Conservation (phyloP, 2,888 invertebrate genomes). For the Eustalomyia histrio region DNA sequence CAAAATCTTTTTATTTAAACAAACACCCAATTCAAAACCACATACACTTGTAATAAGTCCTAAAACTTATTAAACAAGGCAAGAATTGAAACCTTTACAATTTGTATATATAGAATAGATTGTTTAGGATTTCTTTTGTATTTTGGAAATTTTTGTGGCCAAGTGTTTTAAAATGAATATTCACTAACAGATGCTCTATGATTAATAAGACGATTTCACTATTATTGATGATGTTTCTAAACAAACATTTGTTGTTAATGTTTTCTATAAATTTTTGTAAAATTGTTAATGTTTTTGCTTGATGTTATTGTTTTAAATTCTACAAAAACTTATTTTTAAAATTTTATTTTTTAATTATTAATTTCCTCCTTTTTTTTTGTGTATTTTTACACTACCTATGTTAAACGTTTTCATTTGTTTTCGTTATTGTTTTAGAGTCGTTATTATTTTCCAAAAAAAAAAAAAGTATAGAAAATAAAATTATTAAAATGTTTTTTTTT, state of each 20-base stretch:
- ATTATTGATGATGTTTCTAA: neutral
- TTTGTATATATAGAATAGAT: slow-evolving; percentile 66
- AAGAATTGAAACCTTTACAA: slow-evolving; percentile 35
- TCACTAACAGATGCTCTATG: neutral
- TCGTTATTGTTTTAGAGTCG: slow-evolving; percentile 54
- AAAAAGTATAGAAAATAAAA: slow-evolving; percentile 54
- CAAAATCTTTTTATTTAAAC: slow-evolving; percentile 39
- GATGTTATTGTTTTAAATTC: slow-evolving; percentile 49
- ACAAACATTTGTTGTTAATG: slow-evolving; percentile 25
- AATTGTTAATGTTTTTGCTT: slow-evolving; percentile 45
- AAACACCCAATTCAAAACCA: neutral
- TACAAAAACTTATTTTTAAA: slow-evolving; percentile 57
- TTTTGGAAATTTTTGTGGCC: neutral
- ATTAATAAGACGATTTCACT: neutral
- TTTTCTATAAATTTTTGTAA: slow-evolving; percentile 31
- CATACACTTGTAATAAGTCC: neutral
- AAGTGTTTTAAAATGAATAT: neutral
- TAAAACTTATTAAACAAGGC: neutral
- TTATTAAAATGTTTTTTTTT: slow-evolving; percentile 30
- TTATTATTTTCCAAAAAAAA: slow-evolving; percentile 60
- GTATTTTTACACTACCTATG: slow-evolving; percentile 43
- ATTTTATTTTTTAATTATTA: slow-evolving; percentile 47
- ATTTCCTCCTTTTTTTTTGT: slow-evolving; percentile 43
- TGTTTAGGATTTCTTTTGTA: slow-evolving; percentile 47
- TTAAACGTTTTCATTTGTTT: slow-evolving; percentile 57